A percentile compares a stretch with the other conserved stretches of the same genome.
Conservation (phyloP, 2,888 invertebrate species). For the Liodrosophila aerea region DNA sequence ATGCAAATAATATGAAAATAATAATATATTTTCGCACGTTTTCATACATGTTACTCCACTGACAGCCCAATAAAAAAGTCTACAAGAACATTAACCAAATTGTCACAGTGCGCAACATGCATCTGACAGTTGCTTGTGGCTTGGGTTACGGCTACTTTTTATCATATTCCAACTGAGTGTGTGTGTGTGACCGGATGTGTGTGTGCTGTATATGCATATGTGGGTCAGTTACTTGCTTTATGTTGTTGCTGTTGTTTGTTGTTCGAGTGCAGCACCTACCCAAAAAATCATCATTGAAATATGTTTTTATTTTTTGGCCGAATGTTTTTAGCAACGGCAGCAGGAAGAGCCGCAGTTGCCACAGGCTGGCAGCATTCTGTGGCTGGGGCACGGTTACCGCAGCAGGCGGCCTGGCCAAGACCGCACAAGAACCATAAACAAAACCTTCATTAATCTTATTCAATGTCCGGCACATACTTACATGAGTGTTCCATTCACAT, state of each 20-base stretch:
- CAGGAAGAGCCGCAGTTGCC: conserved; percentile 18
- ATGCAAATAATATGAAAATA: not conserved
- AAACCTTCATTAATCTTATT: conserved; percentile 75
- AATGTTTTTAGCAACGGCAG: conserved; percentile 21
- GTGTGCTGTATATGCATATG: conserved; percentile 16
- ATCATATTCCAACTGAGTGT: not conserved
- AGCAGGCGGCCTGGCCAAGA: conserved; percentile 55
- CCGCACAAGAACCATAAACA: conserved; percentile 58
- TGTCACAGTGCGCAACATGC: conserved; percentile 68
- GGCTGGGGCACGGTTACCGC: conserved; percentile 42
- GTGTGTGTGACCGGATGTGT: not conserved
- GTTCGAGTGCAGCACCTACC: conserved; percentile 38
- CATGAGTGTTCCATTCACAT: conserved; percentile 27
- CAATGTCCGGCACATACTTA: conserved; percentile 75
- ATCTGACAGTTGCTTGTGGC: conserved; percentile 61
- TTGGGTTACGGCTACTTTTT: conserved; percentile 17
- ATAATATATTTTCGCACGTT: no score
- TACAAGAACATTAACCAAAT: conserved; percentile 59
- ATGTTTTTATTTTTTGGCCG: conserved; percentile 48
- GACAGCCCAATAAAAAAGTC: conserved; percentile 67
- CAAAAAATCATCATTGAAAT: conserved; percentile 63
- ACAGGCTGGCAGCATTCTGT: conserved; percentile 20
- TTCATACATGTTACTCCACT: conserved; percentile 4
- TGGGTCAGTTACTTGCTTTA: conserved; percentile 59
- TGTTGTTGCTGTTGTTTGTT: conserved; percentile 48